Evolutionary conservation across 2,888 invertebrate species (phyloP), one percentile per base, ranked within the genome.

Genomic region (Sesamia inferens): DNA sequence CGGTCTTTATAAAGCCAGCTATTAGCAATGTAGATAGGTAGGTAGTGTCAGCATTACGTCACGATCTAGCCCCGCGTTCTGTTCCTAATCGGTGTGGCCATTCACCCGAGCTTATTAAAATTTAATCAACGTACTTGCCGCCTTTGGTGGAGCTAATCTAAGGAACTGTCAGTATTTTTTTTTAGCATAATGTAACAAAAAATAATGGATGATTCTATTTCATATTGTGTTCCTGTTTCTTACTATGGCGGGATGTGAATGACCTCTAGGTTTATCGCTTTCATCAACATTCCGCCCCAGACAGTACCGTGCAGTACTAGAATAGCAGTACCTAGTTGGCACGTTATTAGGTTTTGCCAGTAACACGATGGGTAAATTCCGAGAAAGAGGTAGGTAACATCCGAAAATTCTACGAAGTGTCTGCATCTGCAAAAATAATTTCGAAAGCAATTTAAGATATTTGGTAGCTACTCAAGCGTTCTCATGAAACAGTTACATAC

Each of bases 251-350:
- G 68, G 83, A 86, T 88, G 93, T 93, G 90, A 94, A 92, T 85
- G 93, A 93, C 92, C 92, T 88, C 87, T 72, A 71, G 81, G 82
- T 88, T 92, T 92, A 93, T 92, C 91, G 89, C 88, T 91, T 91
- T 91, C 90, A 92, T 92, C 91, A 87, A 90, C 91, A 93, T 93
- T 93, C 91, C 90, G 81, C 72, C 78, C 65, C 85, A 87, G 85
- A 83, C 81, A 79, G 83, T 79, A 79, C 78, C 82, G 84, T 84
- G 82, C 81, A 77, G 81, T 83, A 84, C 82, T 83, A 85, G 87
- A 88, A 89, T 90, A 83, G 85, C 82, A 84, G 85, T 81, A 31
- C 31, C 31, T 31, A 78, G 86, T 88, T 88, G 84, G 86, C 85
- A 85, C 82, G 82, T 74, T 81, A 72, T 83, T 85, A 78, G 75